These are phyloP conservation scores for Pontoporia blainvillei DNA, from an alignment of 2,113 vertebrate genomes.

Conservation along the genomic window DNA sequence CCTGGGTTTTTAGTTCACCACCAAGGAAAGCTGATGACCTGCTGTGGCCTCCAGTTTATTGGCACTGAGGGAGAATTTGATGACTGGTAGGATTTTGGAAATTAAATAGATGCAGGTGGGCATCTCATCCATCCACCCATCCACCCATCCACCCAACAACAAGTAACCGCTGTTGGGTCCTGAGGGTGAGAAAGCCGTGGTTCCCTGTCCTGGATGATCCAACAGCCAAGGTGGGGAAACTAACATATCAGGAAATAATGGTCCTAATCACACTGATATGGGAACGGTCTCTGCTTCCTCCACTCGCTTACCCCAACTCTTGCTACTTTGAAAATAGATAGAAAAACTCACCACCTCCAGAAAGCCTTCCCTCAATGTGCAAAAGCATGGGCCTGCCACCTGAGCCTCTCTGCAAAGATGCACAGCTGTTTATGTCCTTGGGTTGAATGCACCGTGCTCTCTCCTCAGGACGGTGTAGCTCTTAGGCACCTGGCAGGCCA, in stretches of 20 bases:
- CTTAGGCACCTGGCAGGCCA: neutral
- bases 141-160: neutral
- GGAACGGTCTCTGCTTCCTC: neutral
- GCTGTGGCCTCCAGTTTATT: neutral
- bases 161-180: neutral
- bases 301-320: neutral
- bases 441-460: neutral
- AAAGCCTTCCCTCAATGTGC: neutral
- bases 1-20: neutral
- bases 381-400: neutral
- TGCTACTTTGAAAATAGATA: neutral
- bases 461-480: neutral
- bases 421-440: neutral
- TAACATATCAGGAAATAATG: neutral
- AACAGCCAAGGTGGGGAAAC: neutral
- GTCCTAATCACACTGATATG: neutral
- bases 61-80: neutral
- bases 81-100: neutral
- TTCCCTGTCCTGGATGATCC: neutral
- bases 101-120: neutral
- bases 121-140: neutral
- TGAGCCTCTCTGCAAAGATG: neutral
- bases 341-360: neutral
- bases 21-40: neutral
- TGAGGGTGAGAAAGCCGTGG: neutral